phyloP scores from a whole-genome alignment of 2,797 vertebrate species.

The Simalia tracyae region DNA sequence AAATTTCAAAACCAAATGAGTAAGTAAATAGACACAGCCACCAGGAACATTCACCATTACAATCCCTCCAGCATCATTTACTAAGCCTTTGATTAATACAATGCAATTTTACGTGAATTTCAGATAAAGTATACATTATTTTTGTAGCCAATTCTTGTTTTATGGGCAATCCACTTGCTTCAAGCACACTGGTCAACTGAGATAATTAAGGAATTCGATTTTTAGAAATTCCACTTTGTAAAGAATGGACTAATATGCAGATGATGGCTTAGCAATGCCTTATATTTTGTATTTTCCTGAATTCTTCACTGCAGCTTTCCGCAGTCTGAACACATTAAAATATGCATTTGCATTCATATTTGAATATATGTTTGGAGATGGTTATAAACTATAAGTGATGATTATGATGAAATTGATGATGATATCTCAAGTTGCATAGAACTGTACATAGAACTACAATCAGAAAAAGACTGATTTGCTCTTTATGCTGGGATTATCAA shows the following conservation, averaged over 20 bases:
- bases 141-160: not conserved
- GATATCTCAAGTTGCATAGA: not conserved
- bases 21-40: not conserved
- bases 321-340: not conserved
- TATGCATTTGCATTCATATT: not conserved
- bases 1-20: not conserved
- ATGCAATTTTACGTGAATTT: not conserved
- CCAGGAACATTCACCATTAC: not conserved
- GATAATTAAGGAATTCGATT: not conserved
- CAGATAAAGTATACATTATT: not conserved
- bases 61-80: not conserved
- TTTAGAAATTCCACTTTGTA: not conserved
- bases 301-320: too few relatives aligned
- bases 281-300: not conserved
- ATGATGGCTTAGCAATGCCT: not conserved
- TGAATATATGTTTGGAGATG: not conserved
- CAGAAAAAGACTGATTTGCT: not conserved
- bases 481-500: not conserved
- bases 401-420: not conserved
- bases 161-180: not conserved
- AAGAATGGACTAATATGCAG: not conserved
- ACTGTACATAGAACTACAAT: not conserved
- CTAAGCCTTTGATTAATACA: not conserved
- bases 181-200: not conserved
- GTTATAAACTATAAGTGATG: not conserved